A percentile compares a stretch with the other conserved stretches of the same genome.
These are phyloP conservation scores for Erpobdella octoculata DNA, from an alignment of 2,888 invertebrate genomes.

Conservation along the genomic window DNA sequence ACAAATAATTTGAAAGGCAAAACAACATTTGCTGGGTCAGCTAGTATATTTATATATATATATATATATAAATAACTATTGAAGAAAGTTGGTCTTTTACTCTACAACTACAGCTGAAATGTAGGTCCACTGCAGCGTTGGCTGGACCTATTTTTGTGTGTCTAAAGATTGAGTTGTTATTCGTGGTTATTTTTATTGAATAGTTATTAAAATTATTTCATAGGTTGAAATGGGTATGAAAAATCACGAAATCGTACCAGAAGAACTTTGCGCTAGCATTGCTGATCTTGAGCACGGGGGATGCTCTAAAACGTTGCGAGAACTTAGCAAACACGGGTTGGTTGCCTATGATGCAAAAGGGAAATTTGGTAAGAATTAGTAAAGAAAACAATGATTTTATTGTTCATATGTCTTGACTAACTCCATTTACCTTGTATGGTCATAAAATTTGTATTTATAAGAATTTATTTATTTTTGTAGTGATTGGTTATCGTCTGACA, in stretches of 20 bases:
- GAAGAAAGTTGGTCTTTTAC: too few relatives aligned
- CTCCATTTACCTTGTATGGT: too few relatives aligned
- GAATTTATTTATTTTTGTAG: conserved; percentile 60
- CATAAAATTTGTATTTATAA: conserved; percentile 8
- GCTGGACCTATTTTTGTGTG: too few relatives aligned
- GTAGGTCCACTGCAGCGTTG: too few relatives aligned
- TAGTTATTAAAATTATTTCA: not conserved
- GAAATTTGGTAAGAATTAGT: not conserved
- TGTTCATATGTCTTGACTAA: too few relatives aligned
- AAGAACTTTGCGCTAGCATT: conserved; percentile 77
- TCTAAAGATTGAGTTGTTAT: not conserved
- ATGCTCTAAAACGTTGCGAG: conserved; percentile 78
- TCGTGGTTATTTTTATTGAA: not conserved
- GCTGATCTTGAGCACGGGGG: conserved; percentile 88
- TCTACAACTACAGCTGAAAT: too few relatives aligned
- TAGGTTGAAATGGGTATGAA: conserved; percentile 99
- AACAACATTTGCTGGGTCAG: too few relatives aligned
- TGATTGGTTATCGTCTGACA: conserved; percentile 90
- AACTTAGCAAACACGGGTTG: conserved; percentile 79
- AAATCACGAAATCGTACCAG: conserved; percentile 93
- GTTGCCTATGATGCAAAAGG: conserved; percentile 68
- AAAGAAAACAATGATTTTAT: too few relatives aligned
- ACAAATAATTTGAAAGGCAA: too few relatives aligned
- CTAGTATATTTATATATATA: too few relatives aligned
- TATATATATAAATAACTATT: conserved; percentile 1